phyloP scores from a whole-genome alignment of 2,113 vertebrate genomes.

The Talpa occidentalis region DNA sequence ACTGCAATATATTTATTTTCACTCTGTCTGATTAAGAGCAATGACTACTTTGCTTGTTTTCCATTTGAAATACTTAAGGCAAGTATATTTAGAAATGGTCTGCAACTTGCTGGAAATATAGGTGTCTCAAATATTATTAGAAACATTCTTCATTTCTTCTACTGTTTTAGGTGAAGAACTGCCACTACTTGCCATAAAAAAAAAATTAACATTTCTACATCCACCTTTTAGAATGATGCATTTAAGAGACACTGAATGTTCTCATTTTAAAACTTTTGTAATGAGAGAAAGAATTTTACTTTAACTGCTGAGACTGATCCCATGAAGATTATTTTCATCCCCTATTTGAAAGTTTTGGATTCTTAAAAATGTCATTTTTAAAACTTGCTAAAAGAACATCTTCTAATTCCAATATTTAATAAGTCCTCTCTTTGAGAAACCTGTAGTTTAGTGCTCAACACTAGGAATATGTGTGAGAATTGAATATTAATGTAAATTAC shows the following conservation, averaged over 20 bases:
- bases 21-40: slow-evolving; percentile 1
- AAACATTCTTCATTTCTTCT: slow-evolving; percentile 7
- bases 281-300: slow-evolving; percentile 6
- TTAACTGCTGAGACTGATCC: neutral
- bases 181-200: slow-evolving; percentile 14
- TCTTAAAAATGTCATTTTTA: slow-evolving; percentile 17
- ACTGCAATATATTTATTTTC: slow-evolving; percentile 33
- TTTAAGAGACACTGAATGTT: slow-evolving; percentile 20
- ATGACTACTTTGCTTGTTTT: slow-evolving; percentile 7
- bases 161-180: slow-evolving; percentile 36
- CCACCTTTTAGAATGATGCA: slow-evolving; percentile 38
- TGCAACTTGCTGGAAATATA: slow-evolving; percentile 42
- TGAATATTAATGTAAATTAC: slow-evolving; percentile 31
- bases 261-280: slow-evolving; percentile 46
- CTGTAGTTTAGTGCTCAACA: slow-evolving; percentile 21
- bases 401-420: slow-evolving; percentile 52
- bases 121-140: slow-evolving; percentile 43
- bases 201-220: slow-evolving; percentile 49
- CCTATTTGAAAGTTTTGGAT: slow-evolving; percentile 62
- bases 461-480: neutral
- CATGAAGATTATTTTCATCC: slow-evolving; percentile 33
- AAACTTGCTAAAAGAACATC: slow-evolving; percentile 18
- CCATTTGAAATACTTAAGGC: neutral
- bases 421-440: neutral
- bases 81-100: slow-evolving; percentile 31